phyloP scores from a whole-genome alignment of 1,140 invertebrate genomes.

The Scaptodrosophila lebanonensis region DNA sequence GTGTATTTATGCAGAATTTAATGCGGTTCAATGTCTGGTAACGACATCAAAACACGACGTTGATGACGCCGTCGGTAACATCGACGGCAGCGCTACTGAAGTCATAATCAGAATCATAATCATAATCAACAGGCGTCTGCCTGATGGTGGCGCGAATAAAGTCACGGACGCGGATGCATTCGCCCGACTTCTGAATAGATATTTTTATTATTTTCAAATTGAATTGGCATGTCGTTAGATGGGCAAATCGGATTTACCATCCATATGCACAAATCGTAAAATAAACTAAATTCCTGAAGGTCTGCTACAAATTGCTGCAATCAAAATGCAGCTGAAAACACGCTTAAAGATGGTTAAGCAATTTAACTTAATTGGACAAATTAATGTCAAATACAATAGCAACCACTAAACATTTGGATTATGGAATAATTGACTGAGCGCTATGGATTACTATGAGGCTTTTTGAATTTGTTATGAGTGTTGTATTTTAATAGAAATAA shows the following conservation, averaged over 20 bases:
- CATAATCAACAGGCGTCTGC: conserved; percentile 53
- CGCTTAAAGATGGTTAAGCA: no score
- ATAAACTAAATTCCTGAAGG: no score
- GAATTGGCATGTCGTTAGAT: conserved; percentile 63
- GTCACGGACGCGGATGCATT: no score
- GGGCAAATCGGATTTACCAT: conserved; percentile 63
- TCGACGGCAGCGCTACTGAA: conserved; percentile 26
- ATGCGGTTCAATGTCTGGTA: conserved; percentile 74
- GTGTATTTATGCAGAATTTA: conserved; percentile 74
- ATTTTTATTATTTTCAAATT: conserved; percentile 72
- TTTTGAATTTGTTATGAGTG: no score
- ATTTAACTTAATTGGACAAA: no score
- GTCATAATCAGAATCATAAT: conserved; percentile 68
- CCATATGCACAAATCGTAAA: no score
- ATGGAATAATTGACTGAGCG: no score
- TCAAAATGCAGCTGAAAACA: conserved; percentile 59
- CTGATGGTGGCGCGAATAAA: conserved; percentile 6
- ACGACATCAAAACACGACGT: conserved; percentile 67
- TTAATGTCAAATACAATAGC: no score
- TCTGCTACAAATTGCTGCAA: no score
- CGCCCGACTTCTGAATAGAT: conserved; percentile 49
- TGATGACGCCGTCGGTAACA: conserved; percentile 9
- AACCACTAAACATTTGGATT: no score
- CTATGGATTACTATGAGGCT: no score
- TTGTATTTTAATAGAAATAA: no score